Conservation (phyloP, 2,797 vertebrate species). For the Chrosomus eos region DNA sequence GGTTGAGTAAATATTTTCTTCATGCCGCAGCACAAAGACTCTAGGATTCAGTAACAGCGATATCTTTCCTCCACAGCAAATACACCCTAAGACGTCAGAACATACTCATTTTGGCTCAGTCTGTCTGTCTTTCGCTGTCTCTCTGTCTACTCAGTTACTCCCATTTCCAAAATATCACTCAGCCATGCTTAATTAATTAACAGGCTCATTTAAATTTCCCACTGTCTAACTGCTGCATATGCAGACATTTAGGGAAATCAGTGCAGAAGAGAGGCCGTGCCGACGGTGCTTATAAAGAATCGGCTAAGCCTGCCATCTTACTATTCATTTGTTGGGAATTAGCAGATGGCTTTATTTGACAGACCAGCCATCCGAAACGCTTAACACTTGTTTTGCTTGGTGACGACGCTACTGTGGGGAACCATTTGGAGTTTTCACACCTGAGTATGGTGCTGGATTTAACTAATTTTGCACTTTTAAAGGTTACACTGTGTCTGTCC, state of each 20-base stretch:
- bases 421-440: slow-evolving; percentile 41
- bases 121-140: slow-evolving; percentile 63
- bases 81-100: slow-evolving; percentile 1
- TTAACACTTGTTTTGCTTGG: slow-evolving; percentile 48
- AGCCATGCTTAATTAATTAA: slow-evolving; percentile 69
- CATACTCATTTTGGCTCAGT: slow-evolving; percentile 21
- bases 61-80: slow-evolving; percentile 15
- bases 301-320: slow-evolving; percentile 56
- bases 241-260: slow-evolving; percentile 61
- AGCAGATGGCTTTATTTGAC: slow-evolving; percentile 55
- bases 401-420: slow-evolving; percentile 17
- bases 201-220: slow-evolving; percentile 64
- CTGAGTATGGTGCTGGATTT: slow-evolving; percentile 53
- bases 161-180: slow-evolving; percentile 65
- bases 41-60: slow-evolving; percentile 7
- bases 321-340: slow-evolving; percentile 60
- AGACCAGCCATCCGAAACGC: slow-evolving; percentile 40
- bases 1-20: slow-evolving; percentile 26
- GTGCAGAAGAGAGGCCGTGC: slow-evolving; percentile 39
- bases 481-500: slow-evolving; percentile 16
- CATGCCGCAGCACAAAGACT: neutral
- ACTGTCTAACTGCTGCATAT: slow-evolving; percentile 55
- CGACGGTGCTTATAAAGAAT: slow-evolving; percentile 37
- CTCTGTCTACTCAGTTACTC: slow-evolving; percentile 66
- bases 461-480: slow-evolving; percentile 25